Percentiles rank a stretch among this genome's conserved stretches.
These are phyloP conservation scores for Idaea straminata DNA, from an alignment of 2,888 invertebrate species.

Conservation along the genomic window DNA sequence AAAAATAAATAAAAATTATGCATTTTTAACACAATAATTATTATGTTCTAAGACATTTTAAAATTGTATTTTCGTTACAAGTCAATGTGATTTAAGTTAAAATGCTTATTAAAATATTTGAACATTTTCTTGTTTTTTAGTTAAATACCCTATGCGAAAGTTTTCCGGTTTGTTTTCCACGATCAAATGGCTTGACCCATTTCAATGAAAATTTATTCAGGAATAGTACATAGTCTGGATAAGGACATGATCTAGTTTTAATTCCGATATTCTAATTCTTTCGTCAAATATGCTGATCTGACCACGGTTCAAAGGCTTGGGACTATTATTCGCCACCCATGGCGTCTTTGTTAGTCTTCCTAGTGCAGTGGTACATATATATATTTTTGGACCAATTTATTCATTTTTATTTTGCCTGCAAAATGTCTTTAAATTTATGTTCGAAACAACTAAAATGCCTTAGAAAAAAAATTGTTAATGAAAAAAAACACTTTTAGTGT, in stretches of 20 bases:
- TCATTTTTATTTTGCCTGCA: not conserved
- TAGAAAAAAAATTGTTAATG: conserved; percentile 15
- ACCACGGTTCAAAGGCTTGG: too few species aligned
- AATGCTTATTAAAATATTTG: not conserved
- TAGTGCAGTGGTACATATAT: too few species aligned
- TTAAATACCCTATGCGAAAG: not conserved
- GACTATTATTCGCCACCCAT: too few species aligned
- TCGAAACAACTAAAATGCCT: conserved; percentile 10
- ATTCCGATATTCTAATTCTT: too few species aligned
- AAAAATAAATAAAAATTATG: conserved; percentile 33
- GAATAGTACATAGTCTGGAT: too few species aligned
- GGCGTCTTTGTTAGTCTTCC: too few species aligned
- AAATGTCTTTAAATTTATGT: not conserved
- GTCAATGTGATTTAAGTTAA: not conserved
- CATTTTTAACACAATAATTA: conserved; percentile 52
- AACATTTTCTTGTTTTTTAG: not conserved
- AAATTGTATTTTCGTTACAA: conserved; percentile 34
- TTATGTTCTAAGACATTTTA: conserved; percentile 41
- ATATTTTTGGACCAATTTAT: too few species aligned
- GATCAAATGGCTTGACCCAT: too few species aligned
- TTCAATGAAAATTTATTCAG: too few species aligned
- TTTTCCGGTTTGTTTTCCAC: not conserved
- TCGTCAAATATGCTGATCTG: too few species aligned
- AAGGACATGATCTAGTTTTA: too few species aligned
- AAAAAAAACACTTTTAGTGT: conserved; percentile 70